phyloP scores from a whole-genome alignment of 2,113 vertebrate genomes.

The Connochaetes taurinus region DNA sequence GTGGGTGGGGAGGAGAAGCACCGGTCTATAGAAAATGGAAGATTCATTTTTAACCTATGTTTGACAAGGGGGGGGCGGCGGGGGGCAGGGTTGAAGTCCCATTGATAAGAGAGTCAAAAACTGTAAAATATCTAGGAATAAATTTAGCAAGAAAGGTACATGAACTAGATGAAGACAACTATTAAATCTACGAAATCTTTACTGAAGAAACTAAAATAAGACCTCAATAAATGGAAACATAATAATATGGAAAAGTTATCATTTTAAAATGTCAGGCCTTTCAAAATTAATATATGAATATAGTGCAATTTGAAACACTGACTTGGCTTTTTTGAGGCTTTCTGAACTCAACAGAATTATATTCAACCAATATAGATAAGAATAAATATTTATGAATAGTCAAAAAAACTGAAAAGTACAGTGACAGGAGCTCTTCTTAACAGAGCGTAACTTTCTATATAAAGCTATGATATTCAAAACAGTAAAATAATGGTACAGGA shows the following conservation, averaged over 20 bases:
- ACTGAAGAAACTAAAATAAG: background rate
- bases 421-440: background rate
- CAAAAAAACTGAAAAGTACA: background rate
- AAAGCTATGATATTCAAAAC: background rate
- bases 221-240: background rate
- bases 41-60: background rate
- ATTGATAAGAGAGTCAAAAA: background rate
- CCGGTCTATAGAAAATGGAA: background rate
- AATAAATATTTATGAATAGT: conserved; percentile 6
- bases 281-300: background rate
- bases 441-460: background rate
- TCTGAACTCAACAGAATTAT: conserved; percentile 6
- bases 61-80: background rate
- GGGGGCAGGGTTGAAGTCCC: background rate
- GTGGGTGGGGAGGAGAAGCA: background rate
- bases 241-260: background rate
- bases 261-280: background rate
- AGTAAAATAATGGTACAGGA: background rate
- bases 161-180: background rate
- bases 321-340: background rate
- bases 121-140: background rate
- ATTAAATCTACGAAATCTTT: background rate
- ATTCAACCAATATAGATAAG: background rate
- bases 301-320: background rate
- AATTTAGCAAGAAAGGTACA: background rate